Base-by-base conservation (phyloP, 2,797 vertebrate species). In the Sebastes hopkinsi region DNA sequence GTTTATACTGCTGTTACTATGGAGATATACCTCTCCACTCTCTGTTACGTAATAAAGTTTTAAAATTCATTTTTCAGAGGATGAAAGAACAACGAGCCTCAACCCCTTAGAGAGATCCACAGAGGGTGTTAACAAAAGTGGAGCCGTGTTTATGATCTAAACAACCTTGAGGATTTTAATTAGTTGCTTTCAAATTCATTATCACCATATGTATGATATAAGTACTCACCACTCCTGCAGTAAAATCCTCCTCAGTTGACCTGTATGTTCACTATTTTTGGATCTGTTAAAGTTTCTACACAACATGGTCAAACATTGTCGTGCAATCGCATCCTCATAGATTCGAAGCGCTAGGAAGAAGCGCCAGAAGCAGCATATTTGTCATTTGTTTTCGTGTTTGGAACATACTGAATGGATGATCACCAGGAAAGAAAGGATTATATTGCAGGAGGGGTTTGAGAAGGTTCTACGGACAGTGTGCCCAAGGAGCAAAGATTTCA, bases 1-100 rank as follows among this genome's bases (percentile, higher is more conserved):
- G 90, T 92, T 92, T 91, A 89, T 90, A 18, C 85, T 62, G 79
- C 78, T 71, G 91, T 91, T 93, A 72, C 92, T 58, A 91, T 87
- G 90, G 92, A 61, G 84, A 92, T 72, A 18, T 77, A 76, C 68
- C 85, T 73, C 80, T 77, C 70, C 54, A 13, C 83, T 77, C 78
- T 58, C 59, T 25, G 34, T 92, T 92, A 92, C 77, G 79, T 85
- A 94, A 92, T 86, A 79, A 83, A 84, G 76, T 87, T 90, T 89
- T 88, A 79, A 92, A 92, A 93, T 91, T 89, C 67, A 89, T 91
- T 85, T 80, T 86, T 91, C 72, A 72, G 81, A 85, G 65, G 84
- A 86, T 89, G 84, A 91, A 88, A 86, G 72, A 80, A 75, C 72
- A 79, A 54, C 6, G 36, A 84, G 77, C 56, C 27, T 77, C 34